Base-by-base conservation (phyloP, 2,888 invertebrate genomes). In the Carpatolechia fugitivella region DNA sequence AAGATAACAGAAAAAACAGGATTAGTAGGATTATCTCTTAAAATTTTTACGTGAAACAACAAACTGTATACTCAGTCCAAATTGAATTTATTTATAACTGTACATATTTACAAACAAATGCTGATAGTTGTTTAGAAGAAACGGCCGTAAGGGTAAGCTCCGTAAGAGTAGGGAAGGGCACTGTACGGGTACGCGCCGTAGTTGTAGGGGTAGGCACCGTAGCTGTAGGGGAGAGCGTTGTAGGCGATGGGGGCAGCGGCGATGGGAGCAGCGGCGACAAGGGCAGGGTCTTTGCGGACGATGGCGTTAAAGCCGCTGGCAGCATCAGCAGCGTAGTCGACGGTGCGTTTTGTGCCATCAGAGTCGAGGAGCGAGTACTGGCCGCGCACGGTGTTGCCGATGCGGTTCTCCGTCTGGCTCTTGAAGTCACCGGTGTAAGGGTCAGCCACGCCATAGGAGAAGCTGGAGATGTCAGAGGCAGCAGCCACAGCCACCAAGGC, bases 301-400 rank as follows among this genome's bases (percentile, higher is more conserved):
- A 91, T 82, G 47, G 91, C 91, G 78, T 91, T 91, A 81, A 91
- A 91, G 10, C 91, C 91, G 57, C 73, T 78, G 58, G 85, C 81
- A 50, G 85, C 81, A 50, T 90, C 91, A 14, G 91, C 89, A 16
- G 86, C 86, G 75, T 91, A 91, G 75, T 91, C 91, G 1, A 91
- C 91, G 29, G 82, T 88, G 59, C 91, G 84, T 58, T 82, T 80
- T 50, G 85, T 86, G 64, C 91, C 91, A 64, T 91, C 91, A 47
- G 91, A 73, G 52, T 91, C 91, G 56, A 81, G 69, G 50, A 91
- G 78, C 47, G 91, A 84, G 74, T 85, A 86, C 59, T 81, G 80
- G 20, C 86, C 86, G 57, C 76, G 76, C 20, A 57, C 56, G 44
- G 52, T 54, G 55, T 55, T 48, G 1, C 71, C 74, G 7, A 64